These are phyloP conservation scores for Chaetura pelagica DNA, from an alignment of 2,113 vertebrate genomes.

Conservation along the genomic window DNA sequence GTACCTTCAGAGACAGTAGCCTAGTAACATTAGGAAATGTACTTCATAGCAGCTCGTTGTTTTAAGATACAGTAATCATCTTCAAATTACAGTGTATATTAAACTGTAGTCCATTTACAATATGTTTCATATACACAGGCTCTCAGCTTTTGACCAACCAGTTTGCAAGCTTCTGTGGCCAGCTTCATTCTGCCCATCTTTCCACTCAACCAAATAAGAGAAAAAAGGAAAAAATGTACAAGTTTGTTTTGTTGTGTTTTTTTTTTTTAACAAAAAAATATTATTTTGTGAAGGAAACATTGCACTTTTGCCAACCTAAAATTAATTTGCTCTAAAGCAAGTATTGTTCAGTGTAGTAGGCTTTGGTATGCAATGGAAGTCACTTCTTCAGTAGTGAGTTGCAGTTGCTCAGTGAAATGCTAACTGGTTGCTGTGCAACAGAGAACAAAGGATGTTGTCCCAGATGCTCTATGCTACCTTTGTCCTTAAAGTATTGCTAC, in stretches of 20 bases:
- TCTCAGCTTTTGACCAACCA: conserved; percentile 81
- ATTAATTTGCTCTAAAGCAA: conserved; percentile 79
- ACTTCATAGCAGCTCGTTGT: conserved; percentile 80
- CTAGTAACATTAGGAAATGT: conserved; percentile 84
- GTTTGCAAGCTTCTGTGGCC: conserved; percentile 72
- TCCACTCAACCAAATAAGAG: conserved; percentile 66
- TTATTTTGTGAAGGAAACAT: conserved; percentile 85
- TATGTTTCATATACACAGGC: conserved; percentile 80
- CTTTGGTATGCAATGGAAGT: conserved; percentile 91
- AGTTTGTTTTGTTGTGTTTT: background rate
- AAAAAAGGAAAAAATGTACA: conserved; percentile 75
- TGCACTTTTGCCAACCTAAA: conserved; percentile 92
- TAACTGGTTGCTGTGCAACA: conserved; percentile 80
- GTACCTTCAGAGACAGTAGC: conserved; percentile 87
- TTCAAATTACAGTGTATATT: conserved; percentile 80
- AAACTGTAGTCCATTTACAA: conserved; percentile 79
- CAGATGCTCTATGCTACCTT: conserved; percentile 64
- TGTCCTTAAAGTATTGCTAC: conserved; percentile 83
- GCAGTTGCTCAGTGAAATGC: conserved; percentile 76
- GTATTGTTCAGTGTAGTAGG: conserved; percentile 74
- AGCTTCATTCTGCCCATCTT: conserved; percentile 85
- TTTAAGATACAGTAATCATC: conserved; percentile 79
- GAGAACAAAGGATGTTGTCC: conserved; percentile 67
- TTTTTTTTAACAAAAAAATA: conserved; percentile 74
- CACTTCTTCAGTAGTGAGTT: conserved; percentile 83